Conservation (phyloP, 2,888 invertebrate genomes). For the Epinotia demarniana region DNA sequence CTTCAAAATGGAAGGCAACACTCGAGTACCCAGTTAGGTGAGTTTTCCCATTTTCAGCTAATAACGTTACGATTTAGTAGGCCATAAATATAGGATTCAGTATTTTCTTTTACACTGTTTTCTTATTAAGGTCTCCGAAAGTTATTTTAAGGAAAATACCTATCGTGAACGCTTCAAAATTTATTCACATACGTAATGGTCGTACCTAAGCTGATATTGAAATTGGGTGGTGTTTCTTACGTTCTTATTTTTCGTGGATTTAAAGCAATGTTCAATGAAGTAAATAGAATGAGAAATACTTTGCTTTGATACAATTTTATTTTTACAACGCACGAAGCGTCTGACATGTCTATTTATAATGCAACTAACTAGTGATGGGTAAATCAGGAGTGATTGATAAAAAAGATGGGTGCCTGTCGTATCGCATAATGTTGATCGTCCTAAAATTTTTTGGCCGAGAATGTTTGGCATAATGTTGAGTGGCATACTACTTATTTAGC, state of each 20-base stretch:
- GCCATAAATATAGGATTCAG: constrained; percentile 40
- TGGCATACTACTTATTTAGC: too few species aligned
- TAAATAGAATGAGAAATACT: neutral
- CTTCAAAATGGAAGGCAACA: constrained; percentile 27
- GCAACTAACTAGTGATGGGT: too few species aligned
- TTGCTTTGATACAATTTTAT: neutral
- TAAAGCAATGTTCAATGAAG: neutral
- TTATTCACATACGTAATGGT: constrained; percentile 6
- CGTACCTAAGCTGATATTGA: constrained; percentile 7
- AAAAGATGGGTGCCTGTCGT: too few species aligned
- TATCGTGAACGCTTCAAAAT: constrained; percentile 8
- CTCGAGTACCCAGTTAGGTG: constrained; percentile 11
- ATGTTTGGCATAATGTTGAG: too few species aligned
- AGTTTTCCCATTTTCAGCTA: constrained; percentile 39
- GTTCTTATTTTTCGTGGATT: neutral
- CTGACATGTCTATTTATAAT: too few species aligned
- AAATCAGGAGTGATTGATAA: too few species aligned
- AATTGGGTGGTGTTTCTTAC: neutral
- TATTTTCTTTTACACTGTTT: constrained; percentile 29
- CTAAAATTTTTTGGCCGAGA: too few species aligned
- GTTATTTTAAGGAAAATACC: constrained; percentile 1
- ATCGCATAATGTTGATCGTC: too few species aligned
- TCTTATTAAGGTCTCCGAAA: constrained; percentile 8
- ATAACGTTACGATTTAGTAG: constrained; percentile 43
- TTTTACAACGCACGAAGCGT: neutral